Conservation (phyloP, 1,140 invertebrate genomes). For the Heterodera schachtii region DNA sequence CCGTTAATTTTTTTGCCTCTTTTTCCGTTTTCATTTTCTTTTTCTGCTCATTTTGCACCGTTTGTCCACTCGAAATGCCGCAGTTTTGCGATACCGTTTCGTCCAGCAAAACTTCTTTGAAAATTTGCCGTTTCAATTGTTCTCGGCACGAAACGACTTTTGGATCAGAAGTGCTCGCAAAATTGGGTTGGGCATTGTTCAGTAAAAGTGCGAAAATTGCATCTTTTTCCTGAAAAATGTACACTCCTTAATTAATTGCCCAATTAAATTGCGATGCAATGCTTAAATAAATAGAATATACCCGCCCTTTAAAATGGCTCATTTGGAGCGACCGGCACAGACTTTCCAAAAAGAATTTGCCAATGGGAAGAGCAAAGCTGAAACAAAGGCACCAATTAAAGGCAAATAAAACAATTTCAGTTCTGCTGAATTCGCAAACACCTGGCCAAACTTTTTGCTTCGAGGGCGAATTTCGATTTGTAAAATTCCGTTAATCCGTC, state of each 20-base stretch:
- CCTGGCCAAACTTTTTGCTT: conserved; percentile 9
- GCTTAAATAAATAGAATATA: neutral
- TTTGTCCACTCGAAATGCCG: neutral
- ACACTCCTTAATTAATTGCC: neutral
- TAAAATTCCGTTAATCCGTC: neutral
- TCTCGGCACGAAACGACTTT: neutral
- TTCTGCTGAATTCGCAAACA: neutral
- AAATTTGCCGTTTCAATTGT: neutral
- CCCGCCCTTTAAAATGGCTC: neutral
- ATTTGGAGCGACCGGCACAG: neutral
- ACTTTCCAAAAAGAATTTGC: conserved; percentile 7
- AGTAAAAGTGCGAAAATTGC: neutral
- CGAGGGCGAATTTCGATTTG: neutral
- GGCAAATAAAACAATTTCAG: too few species aligned
- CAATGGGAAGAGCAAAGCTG: conserved; percentile 2
- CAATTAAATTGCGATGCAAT: neutral
- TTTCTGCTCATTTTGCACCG: too few species aligned
- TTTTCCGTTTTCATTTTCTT: too few species aligned
- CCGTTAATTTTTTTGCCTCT: too few species aligned
- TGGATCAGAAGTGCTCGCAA: neutral
- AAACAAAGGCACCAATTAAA: neutral
- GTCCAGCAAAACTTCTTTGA: neutral
- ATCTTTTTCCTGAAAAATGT: neutral
- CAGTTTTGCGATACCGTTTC: too few species aligned
- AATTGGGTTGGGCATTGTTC: neutral